Conservation (phyloP, 2,888 invertebrate species). For the Periphyllus acericola region DNA sequence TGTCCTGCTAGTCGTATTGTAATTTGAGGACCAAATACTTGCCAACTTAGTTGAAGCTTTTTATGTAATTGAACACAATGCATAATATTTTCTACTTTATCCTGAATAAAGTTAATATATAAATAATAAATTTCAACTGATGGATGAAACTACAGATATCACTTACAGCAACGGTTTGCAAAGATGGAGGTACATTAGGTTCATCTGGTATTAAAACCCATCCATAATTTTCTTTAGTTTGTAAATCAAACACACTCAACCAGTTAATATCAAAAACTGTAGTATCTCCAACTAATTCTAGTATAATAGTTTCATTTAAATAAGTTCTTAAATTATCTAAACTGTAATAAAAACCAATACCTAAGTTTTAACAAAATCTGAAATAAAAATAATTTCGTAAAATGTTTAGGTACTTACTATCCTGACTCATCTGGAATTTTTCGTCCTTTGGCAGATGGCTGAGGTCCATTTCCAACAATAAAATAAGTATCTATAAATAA, state of each 20-base stretch:
- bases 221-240: constrained; percentile 76
- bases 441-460: constrained; percentile 82
- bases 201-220: constrained; percentile 82
- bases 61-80: constrained; percentile 85
- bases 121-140: constrained; percentile 17
- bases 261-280: constrained; percentile 85
- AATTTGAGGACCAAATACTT: constrained; percentile 87
- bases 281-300: constrained; percentile 83
- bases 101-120: constrained; percentile 6
- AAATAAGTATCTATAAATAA: constrained; percentile 76
- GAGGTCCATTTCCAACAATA: constrained; percentile 89
- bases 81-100: constrained; percentile 66
- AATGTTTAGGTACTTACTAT: constrained; percentile 77
- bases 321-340: constrained; percentile 82
- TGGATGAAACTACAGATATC: constrained; percentile 10
- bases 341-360: constrained; percentile 68
- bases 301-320: constrained; percentile 76
- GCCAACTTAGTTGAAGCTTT: constrained; percentile 86
- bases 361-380: neutral
- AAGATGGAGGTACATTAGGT: constrained; percentile 88
- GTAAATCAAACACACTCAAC: constrained; percentile 82
- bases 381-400: neutral
- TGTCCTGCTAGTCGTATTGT: constrained; percentile 85
- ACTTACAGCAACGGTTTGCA: constrained; percentile 71
- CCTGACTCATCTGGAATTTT: constrained; percentile 91